Evolutionary conservation across 2,888 invertebrate species (phyloP).

Genomic region (Tuberolachnus salignus): DNA sequence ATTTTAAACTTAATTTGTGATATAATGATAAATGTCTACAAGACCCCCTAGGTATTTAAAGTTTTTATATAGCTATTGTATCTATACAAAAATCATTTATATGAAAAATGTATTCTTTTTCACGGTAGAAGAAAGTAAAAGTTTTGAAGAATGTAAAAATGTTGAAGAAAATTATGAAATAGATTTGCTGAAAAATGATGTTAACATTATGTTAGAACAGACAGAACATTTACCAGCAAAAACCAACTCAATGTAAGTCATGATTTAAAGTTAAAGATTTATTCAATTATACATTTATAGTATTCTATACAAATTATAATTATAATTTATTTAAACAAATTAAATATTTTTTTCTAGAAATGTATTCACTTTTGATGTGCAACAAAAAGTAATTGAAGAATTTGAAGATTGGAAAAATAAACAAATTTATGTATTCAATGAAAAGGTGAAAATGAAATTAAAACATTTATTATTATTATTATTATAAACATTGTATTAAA

Average conservation of each 20-base stretch:
- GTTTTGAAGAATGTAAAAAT: background rate
- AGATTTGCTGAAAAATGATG: background rate
- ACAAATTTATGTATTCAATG: constrained; percentile 44
- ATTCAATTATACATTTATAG: too few species aligned
- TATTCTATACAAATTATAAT: too few species aligned
- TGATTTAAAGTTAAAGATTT: too few species aligned
- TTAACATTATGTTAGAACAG: background rate
- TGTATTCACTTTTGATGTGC: background rate
- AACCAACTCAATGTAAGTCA: constrained; percentile 8
- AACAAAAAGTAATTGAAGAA: constrained; percentile 19
- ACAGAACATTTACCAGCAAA: background rate
- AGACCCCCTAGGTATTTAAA: too few species aligned
- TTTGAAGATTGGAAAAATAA: constrained; percentile 28
- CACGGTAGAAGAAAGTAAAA: too few species aligned
- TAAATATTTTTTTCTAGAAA: constrained; percentile 4
- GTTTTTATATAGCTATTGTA: too few species aligned
- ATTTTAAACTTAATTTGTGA: too few species aligned
- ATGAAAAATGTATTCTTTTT: too few species aligned
- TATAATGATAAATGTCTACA: too few species aligned
- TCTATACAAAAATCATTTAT: too few species aligned
- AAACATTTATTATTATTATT: too few species aligned
- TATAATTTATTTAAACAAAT: constrained; percentile 2
- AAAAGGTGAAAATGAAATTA: constrained; percentile 22
- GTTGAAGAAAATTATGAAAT: constrained; percentile 18
- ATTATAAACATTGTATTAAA: too few species aligned